Evolutionary conservation across 2,113 vertebrate species (phyloP), one percentile per base, ranked within the genome.

Genomic region (Petrocephalus zakoni): DNA sequence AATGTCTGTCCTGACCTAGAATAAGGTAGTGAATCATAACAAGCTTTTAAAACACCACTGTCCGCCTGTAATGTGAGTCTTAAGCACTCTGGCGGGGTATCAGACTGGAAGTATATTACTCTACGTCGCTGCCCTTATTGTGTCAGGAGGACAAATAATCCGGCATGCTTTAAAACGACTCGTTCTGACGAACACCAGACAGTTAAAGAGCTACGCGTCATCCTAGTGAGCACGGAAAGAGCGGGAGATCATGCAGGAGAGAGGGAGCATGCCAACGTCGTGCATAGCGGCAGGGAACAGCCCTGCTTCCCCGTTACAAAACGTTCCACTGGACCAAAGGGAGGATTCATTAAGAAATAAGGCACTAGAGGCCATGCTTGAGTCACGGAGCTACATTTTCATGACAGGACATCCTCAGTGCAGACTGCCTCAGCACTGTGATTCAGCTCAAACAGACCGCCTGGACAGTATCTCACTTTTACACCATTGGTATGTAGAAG

Each of bases 351-450:
- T 78, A 78, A 78, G 34, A 78, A 78, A 17, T 78, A 78, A 78
- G 72, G 72, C 72, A 78, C 72, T 78, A 29, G 72, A 78, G 72
- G 72, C 72, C 72, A 78, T 78, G 72, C 72, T 78, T 78, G 11
- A 78, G 72, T 78, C 34, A 78, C 34, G 5, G 34, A 78, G 72
- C 72, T 78, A 42, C 72, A 78, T 78, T 78, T 42, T 78, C 34
- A 78, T 19, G 72, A 78, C 34, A 42, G 72, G 17, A 78, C 34
- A 78, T 42, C 15, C 29, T 42, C 72, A 42, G 34, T 6, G 13
- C 0, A 13, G 17, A 37, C 34, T 42, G 7, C 72, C 10, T 25
- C 61, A 29, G 10, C 25, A 6, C 34, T 17, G 52, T 5, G 52
- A 53, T 78, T 78, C 13, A 78, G 37, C 13, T 19, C 72, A 78